Base-by-base conservation (phyloP, 1,140 invertebrate species). In the Drosophila tristis region DNA sequence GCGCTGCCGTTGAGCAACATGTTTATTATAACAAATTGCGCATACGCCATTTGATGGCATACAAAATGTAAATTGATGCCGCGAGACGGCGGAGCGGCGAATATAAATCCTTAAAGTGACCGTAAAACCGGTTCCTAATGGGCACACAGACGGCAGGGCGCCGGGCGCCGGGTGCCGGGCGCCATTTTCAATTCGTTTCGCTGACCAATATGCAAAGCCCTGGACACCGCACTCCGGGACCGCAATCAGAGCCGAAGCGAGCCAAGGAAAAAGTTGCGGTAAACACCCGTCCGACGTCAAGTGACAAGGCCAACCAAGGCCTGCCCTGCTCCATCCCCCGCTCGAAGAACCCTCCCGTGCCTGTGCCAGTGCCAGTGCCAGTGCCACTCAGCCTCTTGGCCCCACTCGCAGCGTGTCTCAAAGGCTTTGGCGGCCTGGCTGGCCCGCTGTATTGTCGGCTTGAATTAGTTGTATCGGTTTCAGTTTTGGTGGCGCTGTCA, bases 11-110 rank as follows among this genome's bases (percentile, higher is more conserved):
- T 54, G 60, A 81, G 82, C 82, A 87, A 86, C 81, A 87, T 86
- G 81, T 87, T 87, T 86, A 86, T 81, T 86, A 87, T 87, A 87
- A 87, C 74, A 81, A 86, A 86, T 86, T 86, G 82, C 74, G 82
- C 75, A 86, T 85, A 85, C 81, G 68, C 81, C 81, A 81, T 87
- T 82, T 86, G 78, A 74, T 67, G 74, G 81, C 82, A 67, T 87
- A 70, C 74, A 78, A 68, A 87, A 81, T 74, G 74, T 87, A 74
- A 87, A 87, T 74, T 81, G 78, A 80, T 77, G 66, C 65, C 54
- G 23, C 20, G 48, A 43, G 57, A 67, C 11, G 47, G 16, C 59
- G 11, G n/a, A 26, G n/a, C 13, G 31, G 55, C 25, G 15, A 16
- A 16, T 61, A 80, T 86, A 80, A 66, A 86, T 86, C 67, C 77